A percentile compares a stretch with the other conserved stretches of the same genome.
These are phyloP conservation scores for Brenthis ino DNA, from an alignment of 2,888 invertebrate species.

Conservation along the genomic window DNA sequence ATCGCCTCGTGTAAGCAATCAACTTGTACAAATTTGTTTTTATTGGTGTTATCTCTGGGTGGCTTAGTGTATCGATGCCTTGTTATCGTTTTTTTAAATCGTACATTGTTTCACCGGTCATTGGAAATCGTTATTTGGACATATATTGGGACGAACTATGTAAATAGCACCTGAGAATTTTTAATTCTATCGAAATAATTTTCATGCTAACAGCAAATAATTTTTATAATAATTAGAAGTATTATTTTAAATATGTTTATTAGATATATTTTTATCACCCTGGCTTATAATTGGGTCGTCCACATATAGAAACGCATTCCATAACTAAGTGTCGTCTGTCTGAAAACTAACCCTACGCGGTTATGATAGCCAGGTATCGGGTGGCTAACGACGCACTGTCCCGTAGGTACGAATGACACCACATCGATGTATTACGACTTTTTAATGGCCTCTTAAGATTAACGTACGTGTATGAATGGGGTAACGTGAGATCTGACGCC, in stretches of 20 bases:
- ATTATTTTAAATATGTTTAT: neutral
- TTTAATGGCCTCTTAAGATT: slow-evolving; percentile 76
- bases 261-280: neutral
- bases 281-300: slow-evolving; percentile 13
- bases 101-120: slow-evolving; percentile 44
- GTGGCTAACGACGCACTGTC: slow-evolving; percentile 79
- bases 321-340: slow-evolving; percentile 53
- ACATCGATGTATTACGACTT: slow-evolving; percentile 67
- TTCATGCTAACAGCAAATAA: neutral
- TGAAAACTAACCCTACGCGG: slow-evolving; percentile 53
- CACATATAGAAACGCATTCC: slow-evolving; percentile 48
- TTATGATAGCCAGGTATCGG: slow-evolving; percentile 76
- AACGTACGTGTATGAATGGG: slow-evolving; percentile 79
- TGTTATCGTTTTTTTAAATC: slow-evolving; percentile 41
- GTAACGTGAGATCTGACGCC: slow-evolving; percentile 73
- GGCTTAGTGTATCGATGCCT: slow-evolving; percentile 62
- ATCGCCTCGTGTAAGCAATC: slow-evolving; percentile 69
- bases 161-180: neutral
- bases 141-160: slow-evolving; percentile 14
- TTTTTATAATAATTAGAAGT: neutral
- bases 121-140: slow-evolving; percentile 41
- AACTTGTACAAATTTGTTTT: slow-evolving; percentile 73
- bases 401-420: slow-evolving; percentile 69
- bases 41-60: slow-evolving; percentile 77
- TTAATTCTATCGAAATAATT: neutral